phyloP scores from a whole-genome alignment of 2,797 vertebrate species.

The Semaprochilodus insignis region DNA sequence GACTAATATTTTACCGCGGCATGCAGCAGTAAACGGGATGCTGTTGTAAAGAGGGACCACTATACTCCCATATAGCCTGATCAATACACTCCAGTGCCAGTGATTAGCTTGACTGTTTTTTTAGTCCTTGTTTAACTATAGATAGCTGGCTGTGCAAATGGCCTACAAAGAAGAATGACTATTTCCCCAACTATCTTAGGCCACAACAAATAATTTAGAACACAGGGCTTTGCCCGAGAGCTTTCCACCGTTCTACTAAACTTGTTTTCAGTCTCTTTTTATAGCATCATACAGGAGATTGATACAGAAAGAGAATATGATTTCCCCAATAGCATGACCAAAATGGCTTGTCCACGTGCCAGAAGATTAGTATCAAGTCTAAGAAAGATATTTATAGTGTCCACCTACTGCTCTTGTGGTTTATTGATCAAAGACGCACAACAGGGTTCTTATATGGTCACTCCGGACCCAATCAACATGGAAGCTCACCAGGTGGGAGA shows the following conservation, averaged over 20 bases:
- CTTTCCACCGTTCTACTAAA: neutral
- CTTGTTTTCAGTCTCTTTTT: neutral
- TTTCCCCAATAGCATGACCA: constrained; percentile 28
- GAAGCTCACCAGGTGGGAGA: constrained; percentile 66
- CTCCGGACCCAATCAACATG: constrained; percentile 51
- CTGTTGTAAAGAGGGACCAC: neutral
- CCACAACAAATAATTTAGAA: neutral
- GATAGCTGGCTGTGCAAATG: neutral
- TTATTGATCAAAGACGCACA: constrained; percentile 60
- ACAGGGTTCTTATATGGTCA: constrained; percentile 56
- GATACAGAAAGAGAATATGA: neutral
- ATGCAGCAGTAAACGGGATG: no score
- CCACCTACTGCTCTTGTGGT: constrained; percentile 42
- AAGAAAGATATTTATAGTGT: constrained; percentile 61
- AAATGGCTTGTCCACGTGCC: constrained; percentile 14
- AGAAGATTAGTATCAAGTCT: constrained; percentile 55
- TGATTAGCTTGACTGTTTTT: neutral
- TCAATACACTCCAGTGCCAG: neutral
- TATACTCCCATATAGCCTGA: neutral
- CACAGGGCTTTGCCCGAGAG: neutral
- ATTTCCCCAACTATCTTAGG: neutral
- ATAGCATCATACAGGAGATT: neutral
- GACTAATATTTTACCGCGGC: neutral
- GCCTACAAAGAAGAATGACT: neutral
- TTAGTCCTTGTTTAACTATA: neutral